These are phyloP conservation scores for Mormyrus hasselquistii DNA, from an alignment of 2,797 vertebrate genomes.

Conservation along the genomic window DNA sequence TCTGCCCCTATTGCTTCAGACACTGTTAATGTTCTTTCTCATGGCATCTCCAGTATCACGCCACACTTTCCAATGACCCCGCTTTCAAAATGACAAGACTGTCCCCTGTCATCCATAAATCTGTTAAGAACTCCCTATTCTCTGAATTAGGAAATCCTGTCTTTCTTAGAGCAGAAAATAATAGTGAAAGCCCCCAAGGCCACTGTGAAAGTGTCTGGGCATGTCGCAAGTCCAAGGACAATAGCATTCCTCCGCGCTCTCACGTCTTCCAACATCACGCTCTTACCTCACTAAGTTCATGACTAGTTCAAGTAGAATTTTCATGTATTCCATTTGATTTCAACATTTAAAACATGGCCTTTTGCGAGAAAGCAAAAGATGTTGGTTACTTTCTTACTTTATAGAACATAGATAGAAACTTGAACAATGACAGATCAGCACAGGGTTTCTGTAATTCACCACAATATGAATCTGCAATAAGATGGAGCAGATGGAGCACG, in stretches of 20 bases:
- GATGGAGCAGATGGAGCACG: background rate
- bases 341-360: background rate
- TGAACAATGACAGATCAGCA: background rate
- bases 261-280: background rate
- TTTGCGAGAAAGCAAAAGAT: background rate
- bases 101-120: constrained; percentile 69
- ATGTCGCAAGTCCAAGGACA: constrained; percentile 56
- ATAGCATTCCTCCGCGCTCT: constrained; percentile 40
- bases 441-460: background rate
- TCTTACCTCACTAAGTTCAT: background rate
- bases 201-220: constrained; percentile 56
- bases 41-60: constrained; percentile 10
- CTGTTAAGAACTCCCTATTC: constrained; percentile 66
- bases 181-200: constrained; percentile 47
- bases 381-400: background rate
- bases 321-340: background rate
- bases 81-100: constrained; percentile 56
- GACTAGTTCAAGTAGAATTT: background rate
- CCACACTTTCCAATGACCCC: constrained; percentile 27
- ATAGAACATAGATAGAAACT: background rate
- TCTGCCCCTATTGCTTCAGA: constrained; percentile 21
- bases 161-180: constrained; percentile 61
- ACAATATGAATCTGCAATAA: background rate
- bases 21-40: constrained; percentile 10
- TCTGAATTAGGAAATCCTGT: constrained; percentile 72